A percentile compares a stretch with the other conserved stretches of the same genome.
Conservation (phyloP, 2,888 invertebrate species). For the Drosophila quinaria region DNA sequence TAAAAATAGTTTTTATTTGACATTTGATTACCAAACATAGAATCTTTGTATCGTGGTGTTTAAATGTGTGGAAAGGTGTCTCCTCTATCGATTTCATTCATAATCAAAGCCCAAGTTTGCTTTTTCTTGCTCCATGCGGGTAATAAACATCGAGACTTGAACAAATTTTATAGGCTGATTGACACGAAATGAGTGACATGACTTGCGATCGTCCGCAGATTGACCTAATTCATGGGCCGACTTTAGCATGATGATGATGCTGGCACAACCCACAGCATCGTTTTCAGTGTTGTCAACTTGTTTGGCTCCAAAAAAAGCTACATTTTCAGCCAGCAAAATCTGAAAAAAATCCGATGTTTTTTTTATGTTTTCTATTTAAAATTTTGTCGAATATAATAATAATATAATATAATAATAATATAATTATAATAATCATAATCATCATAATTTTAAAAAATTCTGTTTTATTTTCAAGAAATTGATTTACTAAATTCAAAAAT, state of each 20-base stretch:
- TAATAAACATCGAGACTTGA: constrained; percentile 46
- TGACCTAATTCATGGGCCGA: constrained; percentile 21
- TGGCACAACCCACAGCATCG: constrained; percentile 23
- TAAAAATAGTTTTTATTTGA: constrained; percentile 16
- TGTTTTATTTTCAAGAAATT: no score
- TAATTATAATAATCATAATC: no score
- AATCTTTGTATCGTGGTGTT: constrained; percentile 1
- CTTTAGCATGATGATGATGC: constrained; percentile 13
- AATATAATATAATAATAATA: no score
- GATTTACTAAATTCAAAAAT: no score
- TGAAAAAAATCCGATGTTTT: no score
- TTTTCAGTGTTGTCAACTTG: neutral
- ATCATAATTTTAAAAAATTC: no score
- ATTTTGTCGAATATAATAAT: no score
- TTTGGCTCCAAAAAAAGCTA: neutral
- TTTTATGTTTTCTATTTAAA: no score
- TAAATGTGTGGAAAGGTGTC: constrained; percentile 25
- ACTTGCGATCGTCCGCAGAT: neutral
- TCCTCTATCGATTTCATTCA: constrained; percentile 36
- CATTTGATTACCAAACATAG: constrained; percentile 26
- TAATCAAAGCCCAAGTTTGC: constrained; percentile 28
- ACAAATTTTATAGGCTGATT: constrained; percentile 55
- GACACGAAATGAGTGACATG: constrained; percentile 51
- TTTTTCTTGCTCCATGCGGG: neutral
- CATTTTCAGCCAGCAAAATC: no score